These are phyloP conservation scores for Parambassis ranga DNA, from an alignment of 2,797 vertebrate species.

Conservation along the genomic window DNA sequence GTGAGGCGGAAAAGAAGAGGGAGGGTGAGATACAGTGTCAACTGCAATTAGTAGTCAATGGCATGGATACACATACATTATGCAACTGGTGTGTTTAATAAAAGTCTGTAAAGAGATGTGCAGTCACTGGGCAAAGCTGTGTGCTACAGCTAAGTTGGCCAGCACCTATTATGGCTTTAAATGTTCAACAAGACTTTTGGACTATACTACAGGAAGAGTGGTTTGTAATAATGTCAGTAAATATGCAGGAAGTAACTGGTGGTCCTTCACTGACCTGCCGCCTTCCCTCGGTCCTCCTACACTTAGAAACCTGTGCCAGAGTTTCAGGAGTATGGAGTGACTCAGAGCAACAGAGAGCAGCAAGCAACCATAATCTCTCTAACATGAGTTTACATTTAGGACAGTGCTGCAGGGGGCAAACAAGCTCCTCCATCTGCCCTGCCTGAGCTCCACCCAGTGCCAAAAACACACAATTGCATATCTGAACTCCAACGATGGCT, in stretches of 20 bases:
- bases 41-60: conserved; percentile 9
- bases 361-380: conserved; percentile 22
- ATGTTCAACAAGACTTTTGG: too few relatives aligned
- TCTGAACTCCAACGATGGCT: too few relatives aligned
- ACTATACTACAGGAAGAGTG: too few relatives aligned
- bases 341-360: not conserved
- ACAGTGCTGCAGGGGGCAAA: conserved; percentile 62
- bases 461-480: conserved; percentile 8
- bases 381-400: conserved; percentile 52
- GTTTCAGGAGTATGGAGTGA: not conserved
- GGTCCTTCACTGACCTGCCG: not conserved
- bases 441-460: conserved; percentile 27
- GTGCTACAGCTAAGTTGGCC: not conserved
- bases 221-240: too few relatives aligned
- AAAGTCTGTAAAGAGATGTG: not conserved
- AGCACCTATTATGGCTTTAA: too few relatives aligned
- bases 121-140: not conserved
- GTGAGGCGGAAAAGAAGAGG: conserved; percentile 2
- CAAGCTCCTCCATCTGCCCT: conserved; percentile 57
- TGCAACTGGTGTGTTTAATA: not conserved
- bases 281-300: not conserved
- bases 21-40: conserved; percentile 9
- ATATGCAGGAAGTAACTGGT: too few relatives aligned
- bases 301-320: not conserved
- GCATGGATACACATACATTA: conserved; percentile 1